These are phyloP conservation scores for Scelioninae gen. 2 DNA, from an alignment of 2,888 invertebrate genomes.

Conservation along the genomic window DNA sequence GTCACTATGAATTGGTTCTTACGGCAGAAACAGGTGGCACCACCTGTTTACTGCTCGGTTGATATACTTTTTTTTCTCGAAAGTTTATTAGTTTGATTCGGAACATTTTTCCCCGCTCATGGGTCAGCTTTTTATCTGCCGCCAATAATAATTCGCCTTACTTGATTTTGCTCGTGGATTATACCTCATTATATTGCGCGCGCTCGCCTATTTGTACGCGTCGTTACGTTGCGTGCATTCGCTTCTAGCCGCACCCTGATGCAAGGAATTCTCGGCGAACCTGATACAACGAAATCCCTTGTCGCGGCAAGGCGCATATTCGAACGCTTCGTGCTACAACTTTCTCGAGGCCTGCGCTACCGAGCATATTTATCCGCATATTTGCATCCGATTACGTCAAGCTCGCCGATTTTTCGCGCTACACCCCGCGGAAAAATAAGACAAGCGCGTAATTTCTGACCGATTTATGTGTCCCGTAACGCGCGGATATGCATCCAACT, in stretches of 20 bases:
- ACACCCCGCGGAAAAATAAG: slow-evolving; percentile 22
- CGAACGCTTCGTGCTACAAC: slow-evolving; percentile 53
- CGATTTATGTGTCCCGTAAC: no score
- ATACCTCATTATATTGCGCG: slow-evolving; percentile 45
- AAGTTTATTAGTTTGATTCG: no score
- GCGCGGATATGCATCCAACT: no score
- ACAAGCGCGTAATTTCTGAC: slow-evolving; percentile 30
- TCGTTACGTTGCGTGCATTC: slow-evolving; percentile 55
- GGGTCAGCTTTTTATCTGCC: not conserved
- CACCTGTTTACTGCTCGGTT: no score
- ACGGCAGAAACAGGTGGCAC: no score
- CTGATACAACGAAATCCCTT: slow-evolving; percentile 47
- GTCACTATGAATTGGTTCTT: no score
- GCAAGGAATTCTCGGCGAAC: slow-evolving; percentile 52
- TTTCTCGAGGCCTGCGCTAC: slow-evolving; percentile 50
- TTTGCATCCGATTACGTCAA: slow-evolving; percentile 52
- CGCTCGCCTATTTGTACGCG: slow-evolving; percentile 55
- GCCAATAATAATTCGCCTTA: slow-evolving; percentile 22
- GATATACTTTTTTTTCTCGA: no score
- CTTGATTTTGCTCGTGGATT: slow-evolving; percentile 31
- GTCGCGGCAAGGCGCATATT: slow-evolving; percentile 49
- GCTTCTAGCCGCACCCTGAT: slow-evolving; percentile 54
- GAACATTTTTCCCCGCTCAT: no score
- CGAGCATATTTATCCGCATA: slow-evolving; percentile 53
- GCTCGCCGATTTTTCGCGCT: slow-evolving; percentile 39